Percentiles rank a stretch among this genome's conserved stretches.
These are phyloP conservation scores for Eutolmus rufibarbis DNA, from an alignment of 2,888 invertebrate genomes.

Conservation along the genomic window DNA sequence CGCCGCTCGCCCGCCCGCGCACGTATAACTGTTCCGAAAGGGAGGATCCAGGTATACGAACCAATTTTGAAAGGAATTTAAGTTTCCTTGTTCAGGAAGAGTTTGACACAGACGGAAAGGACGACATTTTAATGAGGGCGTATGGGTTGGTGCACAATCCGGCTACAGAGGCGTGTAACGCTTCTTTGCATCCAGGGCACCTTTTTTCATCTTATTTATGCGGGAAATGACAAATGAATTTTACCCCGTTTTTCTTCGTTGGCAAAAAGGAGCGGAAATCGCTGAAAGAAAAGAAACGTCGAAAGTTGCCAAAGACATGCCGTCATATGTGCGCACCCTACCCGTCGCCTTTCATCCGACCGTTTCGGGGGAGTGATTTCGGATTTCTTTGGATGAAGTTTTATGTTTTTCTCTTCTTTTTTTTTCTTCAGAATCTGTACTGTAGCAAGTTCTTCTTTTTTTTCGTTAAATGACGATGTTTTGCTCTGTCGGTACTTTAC, in stretches of 20 bases:
- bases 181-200: not conserved
- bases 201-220: not conserved
- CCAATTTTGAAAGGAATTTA: conserved; percentile 30
- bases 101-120: conserved; percentile 21
- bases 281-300: not conserved
- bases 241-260: not conserved
- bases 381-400: not conserved
- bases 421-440: not conserved
- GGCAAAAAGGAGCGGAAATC: not conserved
- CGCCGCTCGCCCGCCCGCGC: not conserved
- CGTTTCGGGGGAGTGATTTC: not conserved
- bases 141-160: not conserved
- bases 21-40: not conserved
- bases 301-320: not conserved
- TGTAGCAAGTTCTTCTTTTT: not conserved
- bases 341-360: not conserved
- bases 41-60: not conserved
- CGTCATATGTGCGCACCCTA: not conserved
- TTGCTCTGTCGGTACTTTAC: not conserved
- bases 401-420: not conserved
- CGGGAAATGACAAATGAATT: not conserved
- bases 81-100: conserved; percentile 34
- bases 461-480: not conserved
- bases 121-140: conserved; percentile 38
- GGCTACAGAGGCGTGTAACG: not conserved